Conservation (phyloP, 2,797 vertebrate genomes). For the Malurus splendens region DNA sequence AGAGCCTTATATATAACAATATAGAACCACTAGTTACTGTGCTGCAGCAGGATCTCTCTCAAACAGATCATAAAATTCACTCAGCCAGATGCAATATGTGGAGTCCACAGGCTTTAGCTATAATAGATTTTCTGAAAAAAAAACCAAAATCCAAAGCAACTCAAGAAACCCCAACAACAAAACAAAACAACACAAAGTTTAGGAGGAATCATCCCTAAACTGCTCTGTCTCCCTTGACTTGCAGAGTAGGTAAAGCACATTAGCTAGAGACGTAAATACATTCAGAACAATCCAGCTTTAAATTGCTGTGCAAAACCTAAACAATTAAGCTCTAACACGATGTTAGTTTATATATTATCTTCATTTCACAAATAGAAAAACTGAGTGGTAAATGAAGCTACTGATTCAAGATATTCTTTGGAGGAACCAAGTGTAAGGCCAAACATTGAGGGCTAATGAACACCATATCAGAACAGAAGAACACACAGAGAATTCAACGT, state of each 20-base stretch:
- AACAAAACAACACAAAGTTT: not conserved
- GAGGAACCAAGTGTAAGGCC: not conserved
- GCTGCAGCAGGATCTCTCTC: not conserved
- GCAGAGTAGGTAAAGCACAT: accelerated
- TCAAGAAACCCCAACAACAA: not conserved
- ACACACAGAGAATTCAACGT: accelerated
- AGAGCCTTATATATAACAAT: not conserved
- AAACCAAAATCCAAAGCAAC: not conserved
- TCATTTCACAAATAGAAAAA: not conserved
- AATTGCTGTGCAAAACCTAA: not conserved
- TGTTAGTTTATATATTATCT: not conserved
- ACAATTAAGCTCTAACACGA: not conserved
- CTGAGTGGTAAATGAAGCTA: not conserved
- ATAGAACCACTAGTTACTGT: not conserved
- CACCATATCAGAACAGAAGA: not conserved
- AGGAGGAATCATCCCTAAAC: not conserved
- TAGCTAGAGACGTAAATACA: not conserved
- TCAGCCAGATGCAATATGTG: not conserved
- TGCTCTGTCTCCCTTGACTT: not conserved
- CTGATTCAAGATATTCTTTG: not conserved
- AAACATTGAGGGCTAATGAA: not conserved
- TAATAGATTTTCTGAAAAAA: not conserved
- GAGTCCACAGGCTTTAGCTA: not conserved
- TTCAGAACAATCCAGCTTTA: not conserved
- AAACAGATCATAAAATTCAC: not conserved